These are phyloP conservation scores for Eriosoma lanigerum DNA, from an alignment of 1,140 invertebrate genomes.

Conservation along the genomic window DNA sequence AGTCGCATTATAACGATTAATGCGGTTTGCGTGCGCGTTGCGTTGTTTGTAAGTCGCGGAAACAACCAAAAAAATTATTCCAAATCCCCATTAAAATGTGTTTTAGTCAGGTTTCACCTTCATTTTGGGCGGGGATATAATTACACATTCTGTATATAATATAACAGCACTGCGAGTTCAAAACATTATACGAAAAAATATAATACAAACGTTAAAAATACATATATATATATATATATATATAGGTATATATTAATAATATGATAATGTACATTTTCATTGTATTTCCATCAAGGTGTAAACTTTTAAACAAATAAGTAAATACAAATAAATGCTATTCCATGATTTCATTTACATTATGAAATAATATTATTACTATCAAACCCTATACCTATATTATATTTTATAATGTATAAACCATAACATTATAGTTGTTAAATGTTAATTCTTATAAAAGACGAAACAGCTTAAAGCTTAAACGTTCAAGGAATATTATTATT, in stretches of 20 bases:
- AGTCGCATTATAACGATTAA: not conserved
- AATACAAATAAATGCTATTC: no score
- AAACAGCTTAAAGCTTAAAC: not conserved
- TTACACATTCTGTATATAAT: not conserved
- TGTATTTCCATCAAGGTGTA: slow-evolving; percentile 16
- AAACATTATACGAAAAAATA: not conserved
- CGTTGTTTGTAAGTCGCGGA: not conserved
- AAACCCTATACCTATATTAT: no score
- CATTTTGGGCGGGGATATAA: slow-evolving; percentile 16
- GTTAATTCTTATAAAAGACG: no score
- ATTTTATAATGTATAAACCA: no score
- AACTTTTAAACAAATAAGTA: not conserved
- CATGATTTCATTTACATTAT: no score
- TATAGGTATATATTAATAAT: not conserved
- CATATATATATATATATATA: no score
- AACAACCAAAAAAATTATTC: slow-evolving; percentile 16
- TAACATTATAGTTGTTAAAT: no score
- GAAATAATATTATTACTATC: no score
- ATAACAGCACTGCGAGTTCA: not conserved
- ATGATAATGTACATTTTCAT: not conserved
- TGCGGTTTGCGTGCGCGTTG: not conserved
- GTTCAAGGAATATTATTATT: not conserved
- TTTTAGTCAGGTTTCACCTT: slow-evolving; percentile 19
- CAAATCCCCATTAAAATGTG: not conserved
- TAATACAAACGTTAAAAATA: slow-evolving; percentile 4